These are phyloP conservation scores for Lydus trimaculatus DNA, from an alignment of 2,888 invertebrate genomes.

Conservation along the genomic window DNA sequence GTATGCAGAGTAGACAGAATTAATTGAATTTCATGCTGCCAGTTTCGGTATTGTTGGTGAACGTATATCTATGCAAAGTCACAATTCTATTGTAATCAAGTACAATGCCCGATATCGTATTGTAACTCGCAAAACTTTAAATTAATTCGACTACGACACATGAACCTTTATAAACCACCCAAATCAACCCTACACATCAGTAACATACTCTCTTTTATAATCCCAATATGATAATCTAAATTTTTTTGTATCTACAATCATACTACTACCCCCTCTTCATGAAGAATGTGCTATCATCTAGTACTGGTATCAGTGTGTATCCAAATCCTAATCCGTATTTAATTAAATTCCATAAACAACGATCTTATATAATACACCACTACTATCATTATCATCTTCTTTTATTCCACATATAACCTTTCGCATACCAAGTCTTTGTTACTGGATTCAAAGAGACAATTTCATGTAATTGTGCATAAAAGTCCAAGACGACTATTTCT, in stretches of 20 bases:
- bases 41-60: slow-evolving; percentile 50
- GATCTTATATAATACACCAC: slow-evolving; percentile 49
- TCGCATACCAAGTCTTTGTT: slow-evolving; percentile 58
- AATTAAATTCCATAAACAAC: slow-evolving; percentile 60
- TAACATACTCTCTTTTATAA: not conserved
- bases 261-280: not conserved
- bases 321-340: slow-evolving; percentile 57
- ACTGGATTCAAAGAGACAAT: slow-evolving; percentile 55
- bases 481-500: slow-evolving; percentile 49
- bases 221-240: not conserved
- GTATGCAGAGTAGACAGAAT: slow-evolving; percentile 51
- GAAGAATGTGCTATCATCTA: not conserved
- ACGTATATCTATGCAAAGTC: slow-evolving; percentile 59
- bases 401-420: slow-evolving; percentile 62
- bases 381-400: slow-evolving; percentile 58
- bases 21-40: slow-evolving; percentile 54
- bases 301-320: slow-evolving; percentile 17
- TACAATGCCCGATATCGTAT: slow-evolving; percentile 54
- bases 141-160: slow-evolving; percentile 53
- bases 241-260: not conserved
- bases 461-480: slow-evolving; percentile 58
- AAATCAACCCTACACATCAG: not conserved
- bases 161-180: slow-evolving; percentile 19
- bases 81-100: slow-evolving; percentile 56
- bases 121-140: slow-evolving; percentile 56